phyloP scores from a whole-genome alignment of 1,140 invertebrate species.

The Cardiocondyla obscurior region DNA sequence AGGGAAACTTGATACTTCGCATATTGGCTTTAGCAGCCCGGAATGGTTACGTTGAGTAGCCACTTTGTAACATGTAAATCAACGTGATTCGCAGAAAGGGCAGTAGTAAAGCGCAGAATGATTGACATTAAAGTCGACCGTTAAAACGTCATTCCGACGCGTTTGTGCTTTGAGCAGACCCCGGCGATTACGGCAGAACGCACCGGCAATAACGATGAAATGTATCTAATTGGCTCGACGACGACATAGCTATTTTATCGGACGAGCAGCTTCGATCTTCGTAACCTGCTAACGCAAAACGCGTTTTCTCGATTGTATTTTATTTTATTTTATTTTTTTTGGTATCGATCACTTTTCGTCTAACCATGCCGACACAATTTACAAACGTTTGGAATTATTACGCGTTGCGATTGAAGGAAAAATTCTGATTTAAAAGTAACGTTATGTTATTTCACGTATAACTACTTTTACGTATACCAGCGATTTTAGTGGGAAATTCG shows the following conservation, averaged over 20 bases:
- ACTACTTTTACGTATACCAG: background rate
- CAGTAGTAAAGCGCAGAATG: background rate
- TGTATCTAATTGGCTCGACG: conserved; percentile 61
- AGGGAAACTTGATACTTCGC: background rate
- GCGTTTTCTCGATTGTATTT: conserved; percentile 8
- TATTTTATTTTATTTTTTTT: too few species aligned
- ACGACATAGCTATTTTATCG: background rate
- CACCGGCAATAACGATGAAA: conserved; percentile 55
- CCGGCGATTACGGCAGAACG: conserved; percentile 53
- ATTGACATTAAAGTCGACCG: conserved; percentile 49
- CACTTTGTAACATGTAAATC: conserved; percentile 30
- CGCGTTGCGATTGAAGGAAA: background rate
- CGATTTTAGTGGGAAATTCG: conserved; percentile 26
- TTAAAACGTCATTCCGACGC: conserved; percentile 19
- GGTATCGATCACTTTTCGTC: background rate
- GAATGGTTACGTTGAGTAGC: background rate
- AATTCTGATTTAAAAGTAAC: background rate
- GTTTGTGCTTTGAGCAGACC: background rate
- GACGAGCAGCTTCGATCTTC: conserved; percentile 3
- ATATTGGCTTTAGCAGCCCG: background rate
- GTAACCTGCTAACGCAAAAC: conserved; percentile 11
- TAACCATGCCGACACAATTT: conserved; percentile 16
- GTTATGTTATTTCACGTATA: background rate
- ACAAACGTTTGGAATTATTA: too few species aligned
- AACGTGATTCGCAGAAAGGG: background rate